Evolutionary conservation across 2,888 invertebrate species (phyloP).

Genomic region (Protodeltote pygarga): DNA sequence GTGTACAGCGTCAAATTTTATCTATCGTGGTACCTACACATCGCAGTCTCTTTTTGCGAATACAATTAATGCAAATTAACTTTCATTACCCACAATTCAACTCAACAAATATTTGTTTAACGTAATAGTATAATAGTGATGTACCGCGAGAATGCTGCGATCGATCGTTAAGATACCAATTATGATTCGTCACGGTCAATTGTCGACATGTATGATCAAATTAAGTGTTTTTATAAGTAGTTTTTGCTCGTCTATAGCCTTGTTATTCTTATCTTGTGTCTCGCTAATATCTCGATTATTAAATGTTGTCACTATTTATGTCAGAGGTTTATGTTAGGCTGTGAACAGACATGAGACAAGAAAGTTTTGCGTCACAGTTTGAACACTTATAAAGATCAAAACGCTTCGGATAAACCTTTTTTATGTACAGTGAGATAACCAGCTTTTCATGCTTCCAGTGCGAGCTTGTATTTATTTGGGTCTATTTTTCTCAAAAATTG

Average conservation of each 20-base stretch:
- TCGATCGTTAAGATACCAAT: slow-evolving; percentile 32
- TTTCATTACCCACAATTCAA: too few relatives aligned
- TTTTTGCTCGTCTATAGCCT: slow-evolving; percentile 16
- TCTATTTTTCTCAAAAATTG: too few relatives aligned
- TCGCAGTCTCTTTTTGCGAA: too few relatives aligned
- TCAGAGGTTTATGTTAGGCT: background rate
- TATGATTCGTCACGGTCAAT: slow-evolving; percentile 32
- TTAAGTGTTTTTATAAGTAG: slow-evolving; percentile 22
- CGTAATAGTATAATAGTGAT: slow-evolving; percentile 2
- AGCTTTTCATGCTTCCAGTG: too few relatives aligned
- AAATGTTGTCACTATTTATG: slow-evolving; percentile 2
- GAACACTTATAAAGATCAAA: background rate
- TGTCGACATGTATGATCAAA: slow-evolving; percentile 28
- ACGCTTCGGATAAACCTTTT: too few relatives aligned
- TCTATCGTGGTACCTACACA: too few relatives aligned
- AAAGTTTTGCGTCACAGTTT: too few relatives aligned
- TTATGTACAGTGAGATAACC: too few relatives aligned
- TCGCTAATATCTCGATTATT: slow-evolving; percentile 10
- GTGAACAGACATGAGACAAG: background rate
- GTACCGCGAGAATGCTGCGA: slow-evolving; percentile 15
- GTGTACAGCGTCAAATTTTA: too few relatives aligned
- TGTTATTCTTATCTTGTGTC: slow-evolving; percentile 10
- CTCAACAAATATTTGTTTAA: slow-evolving; percentile 27
- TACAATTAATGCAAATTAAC: too few relatives aligned
- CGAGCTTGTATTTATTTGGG: too few relatives aligned